Base-by-base conservation (phyloP, 2,797 vertebrate species). In the Ispidina lecontei region DNA sequence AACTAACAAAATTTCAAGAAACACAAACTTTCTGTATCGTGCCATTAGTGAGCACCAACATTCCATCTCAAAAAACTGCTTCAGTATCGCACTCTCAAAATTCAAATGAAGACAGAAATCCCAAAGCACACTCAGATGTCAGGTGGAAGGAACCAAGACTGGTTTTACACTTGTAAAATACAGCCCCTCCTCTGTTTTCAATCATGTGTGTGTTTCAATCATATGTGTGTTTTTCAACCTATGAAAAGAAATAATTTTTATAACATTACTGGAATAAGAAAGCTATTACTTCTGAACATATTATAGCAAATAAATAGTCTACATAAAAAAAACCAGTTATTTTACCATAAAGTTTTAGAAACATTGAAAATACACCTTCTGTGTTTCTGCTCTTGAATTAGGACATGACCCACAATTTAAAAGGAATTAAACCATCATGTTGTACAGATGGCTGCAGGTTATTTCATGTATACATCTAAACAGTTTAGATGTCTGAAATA, bases 11-110 rank as follows among this genome's bases (percentile, higher is more conserved):
- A 39, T 54, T 33, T 15, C 28, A 39, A 35, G 43, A 52, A n/a
- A 6, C 31, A 71, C 18, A 25, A 31, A 23, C 22, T 19, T 39
- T 21, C n/a, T 28, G 17, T 10, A 13, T 14, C 0, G 0, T 39
- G 31, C 28, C 15, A 12, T 39, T 5, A 23, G 35, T 29, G 6
- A 31, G n/a, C 7, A 47, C 12, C 29, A 29, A 33, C 12, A 6
- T 29, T 3, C 67, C 43, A 35, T 5, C 52, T 58, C 60, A 60
- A 60, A 76, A 5, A 41, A 21, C 5, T 31, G 55, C 35, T 76
- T 71, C 84, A 60, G 1, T 5, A 16, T 1, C 19, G 37, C 22
- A 1, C 55, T 20, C 35, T 52, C 20, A 31, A 25, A 63, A 43
- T 49, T 43, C 67, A 69, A 7, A 25, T 0, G 16, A 37, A 1